Conservation (phyloP, 2,797 vertebrate species). For the Pogoniulus pusillus region DNA sequence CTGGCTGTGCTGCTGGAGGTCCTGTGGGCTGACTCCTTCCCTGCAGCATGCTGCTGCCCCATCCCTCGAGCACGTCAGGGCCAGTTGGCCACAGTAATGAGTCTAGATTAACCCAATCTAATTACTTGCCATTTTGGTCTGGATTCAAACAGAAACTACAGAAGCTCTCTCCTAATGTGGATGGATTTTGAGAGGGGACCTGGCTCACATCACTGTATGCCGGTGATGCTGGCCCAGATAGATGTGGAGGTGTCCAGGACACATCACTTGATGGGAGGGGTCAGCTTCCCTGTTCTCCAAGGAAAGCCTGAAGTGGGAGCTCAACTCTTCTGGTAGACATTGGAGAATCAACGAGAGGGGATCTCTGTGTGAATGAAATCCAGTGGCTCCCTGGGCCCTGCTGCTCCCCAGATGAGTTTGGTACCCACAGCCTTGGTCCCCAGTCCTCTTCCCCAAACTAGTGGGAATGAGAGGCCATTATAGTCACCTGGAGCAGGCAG, state of each 20-base stretch:
- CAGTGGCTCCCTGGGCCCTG: accelerated
- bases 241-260: neutral
- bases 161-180: neutral
- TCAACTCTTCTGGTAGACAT: neutral
- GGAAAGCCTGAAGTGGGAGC: neutral
- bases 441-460: neutral
- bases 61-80: accelerated
- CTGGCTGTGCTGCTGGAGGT: neutral
- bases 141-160: neutral
- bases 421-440: neutral
- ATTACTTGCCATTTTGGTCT: neutral
- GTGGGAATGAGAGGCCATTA: neutral
- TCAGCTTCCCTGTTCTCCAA: neutral
- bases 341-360: neutral
- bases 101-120: neutral
- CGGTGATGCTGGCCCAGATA: neutral
- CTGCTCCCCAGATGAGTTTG: neutral
- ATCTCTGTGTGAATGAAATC: neutral
- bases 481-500: neutral
- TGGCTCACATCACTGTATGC: neutral
- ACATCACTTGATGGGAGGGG: neutral
- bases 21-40: accelerated
- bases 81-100: neutral
- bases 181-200: neutral
- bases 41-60: accelerated